Percentiles rank a stretch among this genome's conserved stretches.
phyloP scores from a whole-genome alignment of 2,888 invertebrate genomes.

The Pachliopta kotzebuea region DNA sequence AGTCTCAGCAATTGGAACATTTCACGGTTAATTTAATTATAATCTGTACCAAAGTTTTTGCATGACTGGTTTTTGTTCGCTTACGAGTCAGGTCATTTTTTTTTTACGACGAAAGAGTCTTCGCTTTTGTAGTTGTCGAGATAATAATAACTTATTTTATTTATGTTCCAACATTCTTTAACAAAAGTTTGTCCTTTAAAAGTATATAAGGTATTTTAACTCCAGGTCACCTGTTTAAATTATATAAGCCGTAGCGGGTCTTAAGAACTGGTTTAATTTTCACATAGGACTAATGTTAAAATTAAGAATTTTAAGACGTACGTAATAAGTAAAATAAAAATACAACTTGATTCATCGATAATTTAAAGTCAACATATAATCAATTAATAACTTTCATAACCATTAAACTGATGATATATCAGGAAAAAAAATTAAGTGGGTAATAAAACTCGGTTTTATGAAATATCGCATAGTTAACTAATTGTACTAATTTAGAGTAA shows the following conservation, averaged over 20 bases:
- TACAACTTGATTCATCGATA: no score
- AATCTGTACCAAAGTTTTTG: conserved; percentile 45
- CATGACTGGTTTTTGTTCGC: conserved; percentile 43
- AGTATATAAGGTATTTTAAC: background rate
- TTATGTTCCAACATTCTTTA: conserved; percentile 26
- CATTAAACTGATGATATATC: no score
- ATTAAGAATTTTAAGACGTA: no score
- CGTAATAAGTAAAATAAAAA: no score
- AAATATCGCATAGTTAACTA: background rate
- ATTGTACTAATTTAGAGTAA: background rate
- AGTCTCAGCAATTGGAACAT: conserved; percentile 45
- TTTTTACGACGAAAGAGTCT: conserved; percentile 39
- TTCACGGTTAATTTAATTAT: conserved; percentile 51
- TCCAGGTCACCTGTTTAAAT: no score
- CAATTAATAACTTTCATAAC: no score
- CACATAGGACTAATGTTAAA: no score
- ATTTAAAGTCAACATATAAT: no score
- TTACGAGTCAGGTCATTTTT: conserved; percentile 40
- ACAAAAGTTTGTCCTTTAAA: background rate
- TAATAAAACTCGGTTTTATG: background rate
- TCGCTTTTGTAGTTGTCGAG: background rate
- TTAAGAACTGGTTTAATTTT: no score
- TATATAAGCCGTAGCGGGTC: no score
- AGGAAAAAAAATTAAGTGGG: no score
- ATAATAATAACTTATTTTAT: background rate